A percentile compares a stretch with the other conserved stretches of the same genome.
These are phyloP conservation scores for Andrena dorsata DNA, from an alignment of 2,888 invertebrate genomes.

Conservation along the genomic window DNA sequence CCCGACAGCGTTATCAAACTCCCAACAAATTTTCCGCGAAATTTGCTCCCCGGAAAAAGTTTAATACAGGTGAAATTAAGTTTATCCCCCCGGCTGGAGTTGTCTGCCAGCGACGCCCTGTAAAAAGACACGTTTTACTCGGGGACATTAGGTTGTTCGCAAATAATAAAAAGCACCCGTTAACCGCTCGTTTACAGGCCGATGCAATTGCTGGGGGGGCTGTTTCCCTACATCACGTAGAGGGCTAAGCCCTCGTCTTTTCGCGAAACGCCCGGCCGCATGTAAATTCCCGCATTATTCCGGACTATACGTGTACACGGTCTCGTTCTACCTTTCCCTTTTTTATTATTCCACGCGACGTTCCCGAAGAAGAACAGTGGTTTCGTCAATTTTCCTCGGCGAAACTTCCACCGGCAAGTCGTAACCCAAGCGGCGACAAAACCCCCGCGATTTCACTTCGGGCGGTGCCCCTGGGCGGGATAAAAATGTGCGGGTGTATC, in stretches of 20 bases:
- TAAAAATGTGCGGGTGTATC: slow-evolving; percentile 9
- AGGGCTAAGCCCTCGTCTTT: slow-evolving; percentile 35
- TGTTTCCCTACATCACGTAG: slow-evolving; percentile 28
- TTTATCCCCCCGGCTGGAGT: slow-evolving; percentile 25
- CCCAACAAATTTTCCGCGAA: slow-evolving; percentile 18
- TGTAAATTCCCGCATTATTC: slow-evolving; percentile 67
- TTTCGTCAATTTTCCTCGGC: slow-evolving; percentile 58
- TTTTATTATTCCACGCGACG: slow-evolving; percentile 53
- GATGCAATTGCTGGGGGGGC: slow-evolving; percentile 49
- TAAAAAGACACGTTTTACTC: slow-evolving; percentile 38
- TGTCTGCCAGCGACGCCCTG: background rate
- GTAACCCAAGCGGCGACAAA: slow-evolving; percentile 46
- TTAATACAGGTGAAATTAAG: slow-evolving; percentile 45
- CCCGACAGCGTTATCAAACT: background rate
- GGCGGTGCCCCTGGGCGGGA: background rate
- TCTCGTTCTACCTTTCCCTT: slow-evolving; percentile 25
- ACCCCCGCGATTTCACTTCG: slow-evolving; percentile 51
- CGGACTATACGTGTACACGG: slow-evolving; percentile 33
- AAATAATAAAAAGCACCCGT: slow-evolving; percentile 59
- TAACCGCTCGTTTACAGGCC: slow-evolving; percentile 64
- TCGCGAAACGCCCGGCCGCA: slow-evolving; percentile 51
- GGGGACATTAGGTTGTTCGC: slow-evolving; percentile 28
- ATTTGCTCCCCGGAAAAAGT: slow-evolving; percentile 26
- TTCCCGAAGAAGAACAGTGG: slow-evolving; percentile 27
- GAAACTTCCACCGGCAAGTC: slow-evolving; percentile 30